Evolutionary conservation across 35 echinoderm and acorn worm species (phyloP), one percentile per base, ranked within the genome.

Genomic region (Apostichopus japonicus): DNA sequence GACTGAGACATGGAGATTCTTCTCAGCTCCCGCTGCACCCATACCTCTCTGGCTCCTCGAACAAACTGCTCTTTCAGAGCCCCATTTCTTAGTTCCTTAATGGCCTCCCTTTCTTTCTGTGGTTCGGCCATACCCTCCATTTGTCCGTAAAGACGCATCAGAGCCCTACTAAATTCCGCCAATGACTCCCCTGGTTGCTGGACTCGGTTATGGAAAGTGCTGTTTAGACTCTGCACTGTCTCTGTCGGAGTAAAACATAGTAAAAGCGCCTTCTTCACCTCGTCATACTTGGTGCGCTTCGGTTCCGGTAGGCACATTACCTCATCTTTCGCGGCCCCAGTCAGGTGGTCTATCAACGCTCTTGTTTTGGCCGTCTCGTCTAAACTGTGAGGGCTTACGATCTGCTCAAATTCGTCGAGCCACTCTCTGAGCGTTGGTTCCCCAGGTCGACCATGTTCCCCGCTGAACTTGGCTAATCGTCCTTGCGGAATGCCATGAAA

Each of bases 141-240:
- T 59, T 67, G 67, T 5, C 71, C 80, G 56, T 93, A 93, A 1
- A 79, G 16, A 0, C 92, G 23, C 8, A 93, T 24, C 16, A 93
- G 82, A 10, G 82, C 80, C 15, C 65, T 86, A 76, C 92, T 93
- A 86, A 75, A 93, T 54, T 93, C 92, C 63, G 71, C 59, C 33
- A 93, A 72, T 1, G 55, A 72, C 75, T 93, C 71, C 10, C 9
- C 10, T 17, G 10, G 11, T 67, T 5, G 6, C 17, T 67, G 6
- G 63, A 67, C 4, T 17, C 92, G 22, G 77, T 63, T 93, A 24
- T 93, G 82, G 5, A 93, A 77, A 5, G 54, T 22, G 8, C 92
- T 86, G 57, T 55, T 87, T 5, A 93, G 6, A 9, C 80, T 55
- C 55, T 78, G 90, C 0, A 80, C 22, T 27, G 54, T 92, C 19